phyloP scores from a whole-genome alignment of 1,140 invertebrate genomes.

The Ephestia elutella region DNA sequence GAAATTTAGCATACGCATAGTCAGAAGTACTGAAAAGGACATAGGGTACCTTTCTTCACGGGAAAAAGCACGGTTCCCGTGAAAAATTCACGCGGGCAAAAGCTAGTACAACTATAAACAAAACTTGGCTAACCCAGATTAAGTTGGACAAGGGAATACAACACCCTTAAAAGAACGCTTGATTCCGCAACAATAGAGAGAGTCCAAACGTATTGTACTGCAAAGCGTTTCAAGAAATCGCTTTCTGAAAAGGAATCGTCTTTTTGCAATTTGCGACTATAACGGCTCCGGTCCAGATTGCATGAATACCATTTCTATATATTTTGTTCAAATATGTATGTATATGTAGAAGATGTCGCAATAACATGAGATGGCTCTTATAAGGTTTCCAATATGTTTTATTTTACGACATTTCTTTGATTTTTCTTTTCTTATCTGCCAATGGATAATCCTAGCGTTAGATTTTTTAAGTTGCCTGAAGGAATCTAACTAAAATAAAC shows the following conservation, averaged over 20 bases:
- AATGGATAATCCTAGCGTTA: no score
- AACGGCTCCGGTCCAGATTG: slow-evolving; percentile 56
- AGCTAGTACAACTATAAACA: no score
- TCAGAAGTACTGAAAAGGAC: no score
- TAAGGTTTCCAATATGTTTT: neutral
- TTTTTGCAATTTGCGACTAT: slow-evolving; percentile 59
- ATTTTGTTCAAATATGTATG: slow-evolving; percentile 30
- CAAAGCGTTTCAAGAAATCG: slow-evolving; percentile 62
- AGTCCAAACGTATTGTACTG: slow-evolving; percentile 43
- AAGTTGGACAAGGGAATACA: neutral
- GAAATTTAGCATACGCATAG: no score
- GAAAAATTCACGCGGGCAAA: no score
- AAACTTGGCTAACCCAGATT: no score
- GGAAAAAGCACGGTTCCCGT: no score
- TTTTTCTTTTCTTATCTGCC: neutral
- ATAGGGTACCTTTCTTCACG: no score
- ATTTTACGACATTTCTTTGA: neutral
- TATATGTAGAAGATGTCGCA: neutral
- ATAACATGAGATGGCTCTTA: slow-evolving; percentile 26
- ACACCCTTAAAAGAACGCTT: slow-evolving; percentile 37
- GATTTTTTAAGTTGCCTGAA: no score
- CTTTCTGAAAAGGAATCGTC: slow-evolving; percentile 53
- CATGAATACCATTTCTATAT: slow-evolving; percentile 40
- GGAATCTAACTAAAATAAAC: no score
- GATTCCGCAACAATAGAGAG: slow-evolving; percentile 51